Percentiles rank a stretch among this genome's conserved stretches.
These are phyloP conservation scores for Heliconius cydno DNA, from an alignment of 2,888 invertebrate species.

Conservation along the genomic window DNA sequence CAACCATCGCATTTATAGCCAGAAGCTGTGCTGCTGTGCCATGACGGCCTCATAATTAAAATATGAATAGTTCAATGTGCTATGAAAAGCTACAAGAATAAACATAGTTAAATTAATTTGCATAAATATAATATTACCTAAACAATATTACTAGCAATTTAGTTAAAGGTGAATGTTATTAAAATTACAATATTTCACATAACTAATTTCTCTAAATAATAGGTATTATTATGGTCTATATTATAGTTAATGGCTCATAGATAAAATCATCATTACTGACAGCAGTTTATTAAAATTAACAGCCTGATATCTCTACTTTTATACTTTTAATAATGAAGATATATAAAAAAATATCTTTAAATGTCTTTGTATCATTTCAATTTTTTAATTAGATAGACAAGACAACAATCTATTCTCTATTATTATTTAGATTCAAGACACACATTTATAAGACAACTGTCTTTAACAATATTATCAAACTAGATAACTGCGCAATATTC, in stretches of 20 bases:
- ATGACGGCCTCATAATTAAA: too few relatives aligned
- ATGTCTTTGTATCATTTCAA: not conserved
- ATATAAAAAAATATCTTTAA: not conserved
- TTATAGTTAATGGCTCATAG: not conserved
- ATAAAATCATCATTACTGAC: not conserved
- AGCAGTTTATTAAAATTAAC: not conserved
- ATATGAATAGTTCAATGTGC: not conserved
- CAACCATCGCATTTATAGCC: too few relatives aligned
- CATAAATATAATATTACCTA: not conserved
- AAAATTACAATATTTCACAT: conserved; percentile 1
- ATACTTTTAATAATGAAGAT: not conserved
- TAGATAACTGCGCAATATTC: conserved; percentile 14
- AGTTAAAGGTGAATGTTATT: conserved; percentile 3
- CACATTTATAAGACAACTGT: not conserved
- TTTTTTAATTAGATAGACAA: not conserved
- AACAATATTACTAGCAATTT: not conserved
- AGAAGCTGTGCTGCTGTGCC: too few relatives aligned
- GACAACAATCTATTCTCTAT: not conserved
- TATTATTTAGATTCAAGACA: not conserved
- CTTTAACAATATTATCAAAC: not conserved
- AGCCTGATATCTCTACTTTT: not conserved
- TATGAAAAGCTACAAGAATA: not conserved
- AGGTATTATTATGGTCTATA: conserved; percentile 3
- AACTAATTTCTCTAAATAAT: not conserved
- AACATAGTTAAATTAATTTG: not conserved